phyloP scores from a whole-genome alignment of 2,888 invertebrate species.

The Melangyna quadrimaculata region DNA sequence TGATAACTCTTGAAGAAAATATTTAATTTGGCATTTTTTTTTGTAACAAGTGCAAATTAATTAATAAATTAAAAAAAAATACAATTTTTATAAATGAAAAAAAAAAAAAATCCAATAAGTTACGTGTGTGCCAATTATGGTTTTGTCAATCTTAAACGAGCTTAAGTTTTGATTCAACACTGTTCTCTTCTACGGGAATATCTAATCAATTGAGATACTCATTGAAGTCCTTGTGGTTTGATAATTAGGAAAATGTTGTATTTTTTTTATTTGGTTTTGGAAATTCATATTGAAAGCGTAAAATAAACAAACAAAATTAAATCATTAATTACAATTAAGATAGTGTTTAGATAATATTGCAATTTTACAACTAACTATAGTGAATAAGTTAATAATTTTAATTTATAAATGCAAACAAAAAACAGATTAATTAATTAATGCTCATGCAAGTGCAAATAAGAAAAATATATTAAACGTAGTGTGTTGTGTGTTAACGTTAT shows the following conservation, averaged over 20 bases:
- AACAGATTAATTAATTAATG: conserved; percentile 15
- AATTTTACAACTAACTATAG: background rate
- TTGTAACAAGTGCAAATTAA: background rate
- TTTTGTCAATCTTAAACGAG: conserved; percentile 40
- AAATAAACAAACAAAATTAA: conserved; percentile 47
- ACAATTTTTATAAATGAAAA: conserved; percentile 11
- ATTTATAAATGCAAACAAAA: conserved; percentile 29
- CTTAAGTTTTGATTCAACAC: conserved; percentile 60
- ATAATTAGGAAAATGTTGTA: conserved; percentile 67
- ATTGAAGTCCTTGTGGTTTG: conserved; percentile 80
- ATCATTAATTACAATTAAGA: conserved; percentile 54
- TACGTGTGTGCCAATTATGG: conserved; percentile 53
- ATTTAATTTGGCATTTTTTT: background rate
- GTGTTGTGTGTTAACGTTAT: background rate
- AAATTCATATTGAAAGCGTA: conserved; percentile 65
- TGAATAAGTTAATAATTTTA: background rate
- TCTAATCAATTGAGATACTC: conserved; percentile 80
- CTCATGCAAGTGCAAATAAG: conserved; percentile 63
- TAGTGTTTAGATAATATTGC: conserved; percentile 35
- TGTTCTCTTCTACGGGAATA: conserved; percentile 62
- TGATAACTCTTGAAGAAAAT: conserved; percentile 5
- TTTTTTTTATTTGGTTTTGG: conserved; percentile 40
- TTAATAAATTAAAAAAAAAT: background rate
- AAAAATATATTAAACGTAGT: background rate
- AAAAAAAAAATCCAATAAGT: conserved; percentile 20